Base-by-base conservation (phyloP, 2,113 vertebrate species). In the Gyps fulvus region DNA sequence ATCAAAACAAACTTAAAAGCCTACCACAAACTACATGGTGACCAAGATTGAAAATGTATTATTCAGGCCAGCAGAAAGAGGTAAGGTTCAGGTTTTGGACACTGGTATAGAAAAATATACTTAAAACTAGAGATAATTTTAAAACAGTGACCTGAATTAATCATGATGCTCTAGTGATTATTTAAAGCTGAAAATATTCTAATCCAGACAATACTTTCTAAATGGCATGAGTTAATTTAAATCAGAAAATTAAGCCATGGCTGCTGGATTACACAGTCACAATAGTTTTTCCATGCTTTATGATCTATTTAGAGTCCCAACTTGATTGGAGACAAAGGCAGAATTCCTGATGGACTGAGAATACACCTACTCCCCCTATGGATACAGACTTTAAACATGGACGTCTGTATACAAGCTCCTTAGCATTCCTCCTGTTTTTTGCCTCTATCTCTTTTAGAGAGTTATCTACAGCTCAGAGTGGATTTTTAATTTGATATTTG, bases 1-100 rank as follows among this genome's bases (percentile, higher is more conserved):
- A 97, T 93, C 87, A 94, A 93, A 97, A 97, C 89, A 94, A 93
- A 93, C 91, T 96, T 93, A 85, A 96, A 97, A 97, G 91, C 61
- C 87, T 84, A 55, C 25, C 67, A 81, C 55, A 78, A 92, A 67
- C 59, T n/a, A 82, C 65, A 20, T 12, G 36, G 79, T 58, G 93
- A 95, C 87, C 93, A 85, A 79, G 82, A 69, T 27, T 59, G 95
- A 17, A 95, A 89, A 91, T 84, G 57, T 36, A 50, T 91, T 61
- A 52, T 90, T 91, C 81, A 93, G 84, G 84, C n/a, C 69, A 76
- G 52, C 36, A 90, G 81, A 90, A 84, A 83, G 77, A 82, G 43
- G 7, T 1, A 67, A 76, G 20, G 49, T 59, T n/a, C 42, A 76
- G 27, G 3, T 63, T 70, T 79, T 74, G 67, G 50, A 62, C 40